Conservation (phyloP, 2,888 invertebrate species). For the Leucophenga maculata region DNA sequence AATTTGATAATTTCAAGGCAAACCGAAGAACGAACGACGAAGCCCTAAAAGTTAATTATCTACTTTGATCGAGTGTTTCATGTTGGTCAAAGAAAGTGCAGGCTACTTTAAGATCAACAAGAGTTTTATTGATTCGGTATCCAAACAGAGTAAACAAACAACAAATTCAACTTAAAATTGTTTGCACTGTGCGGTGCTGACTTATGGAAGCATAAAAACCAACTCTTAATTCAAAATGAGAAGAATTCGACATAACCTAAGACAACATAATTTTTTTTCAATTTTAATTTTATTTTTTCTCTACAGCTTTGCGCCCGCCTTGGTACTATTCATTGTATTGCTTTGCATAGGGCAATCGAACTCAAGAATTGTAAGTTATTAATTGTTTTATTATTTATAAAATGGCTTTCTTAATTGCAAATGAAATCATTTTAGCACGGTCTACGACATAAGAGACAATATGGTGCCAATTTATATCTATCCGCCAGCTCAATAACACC, state of each 20-base stretch:
- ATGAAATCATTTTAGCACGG: conserved; percentile 74
- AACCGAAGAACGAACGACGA: not conserved
- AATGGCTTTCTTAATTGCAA: not conserved
- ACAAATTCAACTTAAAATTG: too few relatives aligned
- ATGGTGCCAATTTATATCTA: conserved; percentile 81
- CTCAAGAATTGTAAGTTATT: conserved; percentile 77
- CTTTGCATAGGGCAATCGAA: conserved; percentile 74
- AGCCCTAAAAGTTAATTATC: conserved; percentile 20
- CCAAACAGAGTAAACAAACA: too few relatives aligned
- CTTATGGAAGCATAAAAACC: too few relatives aligned
- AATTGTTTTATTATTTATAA: not conserved
- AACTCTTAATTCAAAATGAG: too few relatives aligned
- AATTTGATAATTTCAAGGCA: not conserved
- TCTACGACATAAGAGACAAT: conserved; percentile 83
- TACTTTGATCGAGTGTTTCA: not conserved
- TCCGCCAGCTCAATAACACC: conserved; percentile 83
- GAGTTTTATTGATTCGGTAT: too few relatives aligned
- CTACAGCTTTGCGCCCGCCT: conserved; percentile 77
- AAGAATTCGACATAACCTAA: too few relatives aligned
- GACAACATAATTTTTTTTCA: not conserved
- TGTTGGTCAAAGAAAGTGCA: conserved; percentile 46
- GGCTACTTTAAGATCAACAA: not conserved
- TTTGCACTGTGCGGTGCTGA: too few relatives aligned
- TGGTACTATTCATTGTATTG: conserved; percentile 75
- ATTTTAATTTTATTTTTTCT: conserved; percentile 40